Evolutionary conservation across 2,113 vertebrate genomes (phyloP).

Genomic region (Dendrocopos noguchii): DNA sequence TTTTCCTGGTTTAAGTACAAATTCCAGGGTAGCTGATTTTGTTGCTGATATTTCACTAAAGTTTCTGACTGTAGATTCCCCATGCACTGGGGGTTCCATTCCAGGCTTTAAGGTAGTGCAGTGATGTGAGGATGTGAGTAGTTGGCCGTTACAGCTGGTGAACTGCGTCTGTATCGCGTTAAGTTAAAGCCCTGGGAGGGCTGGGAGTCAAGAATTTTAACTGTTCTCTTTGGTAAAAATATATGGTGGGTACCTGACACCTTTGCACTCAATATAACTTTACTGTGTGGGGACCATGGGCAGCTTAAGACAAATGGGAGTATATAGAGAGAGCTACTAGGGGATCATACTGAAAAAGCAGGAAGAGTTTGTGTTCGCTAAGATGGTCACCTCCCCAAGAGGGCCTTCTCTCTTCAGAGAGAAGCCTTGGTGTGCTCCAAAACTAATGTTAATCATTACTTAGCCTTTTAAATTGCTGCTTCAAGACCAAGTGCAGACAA

Average conservation of each 20-base stretch:
- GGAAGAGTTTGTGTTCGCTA: neutral
- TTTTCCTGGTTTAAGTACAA: neutral
- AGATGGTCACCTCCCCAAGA: neutral
- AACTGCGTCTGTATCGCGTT: neutral
- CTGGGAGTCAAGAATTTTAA: neutral
- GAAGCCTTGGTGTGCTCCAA: accelerated
- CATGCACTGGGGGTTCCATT: neutral
- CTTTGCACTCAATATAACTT: neutral
- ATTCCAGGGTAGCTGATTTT: neutral
- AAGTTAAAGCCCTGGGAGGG: neutral
- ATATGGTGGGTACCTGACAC: neutral
- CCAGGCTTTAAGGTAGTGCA: neutral
- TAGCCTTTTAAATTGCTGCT: neutral
- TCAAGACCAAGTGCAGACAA: neutral
- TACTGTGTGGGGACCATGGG: neutral
- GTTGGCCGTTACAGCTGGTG: neutral
- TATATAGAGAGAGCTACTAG: neutral
- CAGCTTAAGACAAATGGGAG: neutral
- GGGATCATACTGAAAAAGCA: neutral
- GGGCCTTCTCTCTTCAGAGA: neutral
- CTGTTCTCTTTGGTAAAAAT: conserved; percentile 6
- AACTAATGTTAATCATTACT: neutral
- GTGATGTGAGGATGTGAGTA: neutral
- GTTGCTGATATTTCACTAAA: neutral
- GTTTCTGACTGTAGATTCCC: neutral